Conservation (phyloP, 2,113 vertebrate genomes). For the Aptenodytes forsteri region DNA sequence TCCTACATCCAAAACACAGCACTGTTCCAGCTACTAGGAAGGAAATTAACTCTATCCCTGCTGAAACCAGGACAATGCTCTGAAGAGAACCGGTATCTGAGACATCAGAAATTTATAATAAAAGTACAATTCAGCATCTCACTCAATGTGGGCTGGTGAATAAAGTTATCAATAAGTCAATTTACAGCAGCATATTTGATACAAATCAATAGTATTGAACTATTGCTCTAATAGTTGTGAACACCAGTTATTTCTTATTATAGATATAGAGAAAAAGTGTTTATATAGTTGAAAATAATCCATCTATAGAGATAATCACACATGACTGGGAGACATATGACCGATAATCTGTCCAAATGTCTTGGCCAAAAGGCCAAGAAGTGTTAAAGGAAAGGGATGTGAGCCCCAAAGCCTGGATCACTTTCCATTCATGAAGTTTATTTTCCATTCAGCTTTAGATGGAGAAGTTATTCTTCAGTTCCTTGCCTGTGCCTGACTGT, state of each 20-base stretch:
- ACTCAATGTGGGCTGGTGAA: not conserved
- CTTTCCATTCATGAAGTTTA: not conserved
- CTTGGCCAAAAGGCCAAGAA: not conserved
- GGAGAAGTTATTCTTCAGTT: not conserved
- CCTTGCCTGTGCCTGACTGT: not conserved
- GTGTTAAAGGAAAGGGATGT: not conserved
- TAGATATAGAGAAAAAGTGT: not conserved
- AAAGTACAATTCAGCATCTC: not conserved
- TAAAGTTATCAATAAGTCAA: not conserved
- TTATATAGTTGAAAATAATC: not conserved
- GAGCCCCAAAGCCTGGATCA: not conserved
- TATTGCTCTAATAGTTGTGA: not conserved
- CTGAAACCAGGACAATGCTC: not conserved
- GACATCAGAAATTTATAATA: not conserved
- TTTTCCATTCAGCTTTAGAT: not conserved
- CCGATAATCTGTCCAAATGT: not conserved
- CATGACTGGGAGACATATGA: fast-evolving
- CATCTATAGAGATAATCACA: not conserved
- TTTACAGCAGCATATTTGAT: not conserved
- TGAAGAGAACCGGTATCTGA: not conserved
- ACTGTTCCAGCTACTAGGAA: no score
- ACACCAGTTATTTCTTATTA: not conserved
- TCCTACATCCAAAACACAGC: no score
- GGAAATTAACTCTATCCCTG: no score
- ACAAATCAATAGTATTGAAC: not conserved